Evolutionary conservation across 2,888 invertebrate species (phyloP), one percentile per base, ranked within the genome.

Genomic region (Stramonita haemastoma): DNA sequence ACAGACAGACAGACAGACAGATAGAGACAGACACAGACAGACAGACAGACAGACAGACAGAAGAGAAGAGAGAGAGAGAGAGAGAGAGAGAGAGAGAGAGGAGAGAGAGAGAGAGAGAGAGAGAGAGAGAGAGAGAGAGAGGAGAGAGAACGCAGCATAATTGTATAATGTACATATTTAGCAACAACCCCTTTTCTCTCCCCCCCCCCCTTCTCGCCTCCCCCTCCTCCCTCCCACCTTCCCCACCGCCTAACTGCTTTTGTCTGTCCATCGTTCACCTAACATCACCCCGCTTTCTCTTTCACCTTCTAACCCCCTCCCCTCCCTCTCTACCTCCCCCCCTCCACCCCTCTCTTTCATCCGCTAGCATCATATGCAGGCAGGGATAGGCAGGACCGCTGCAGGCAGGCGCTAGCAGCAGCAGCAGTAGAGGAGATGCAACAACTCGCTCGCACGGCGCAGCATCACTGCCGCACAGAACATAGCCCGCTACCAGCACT

Each of bases 291-390:
- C 86, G 79, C 70, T 79, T 60, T 70, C 85, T 32, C 79, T 57
- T 60, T 81, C 66, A 22, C 89, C 29, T 19, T 34, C 84, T 70
- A 60, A 26, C 73, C 32, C 83, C 56, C 46, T 19, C 86, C 19
- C 6, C 56, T 0, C 86, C 17, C 22, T 11, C 22, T 22, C 57
- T 32, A 4, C 34, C 60, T 66, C 32, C 34, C 83, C 26, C 83
- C 4, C 46, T 26, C 83, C 11, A 29, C 29, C n/a, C 60, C 46
- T 36, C 29, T 34, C n/a, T 46, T 46, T 36, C 87, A 19, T 85
- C 87, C 73, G 90, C 87, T 56, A 81, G 88, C 90, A 91, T 81
- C 86, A 84, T 36, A 81, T 46, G 81, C 46, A 83, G 22, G 81
- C 17, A 11, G 17, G 8, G 26, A 79, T 57, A n/a, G 29, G 86